phyloP scores from a whole-genome alignment of 2,113 vertebrate genomes.

The Tupaia tana region DNA sequence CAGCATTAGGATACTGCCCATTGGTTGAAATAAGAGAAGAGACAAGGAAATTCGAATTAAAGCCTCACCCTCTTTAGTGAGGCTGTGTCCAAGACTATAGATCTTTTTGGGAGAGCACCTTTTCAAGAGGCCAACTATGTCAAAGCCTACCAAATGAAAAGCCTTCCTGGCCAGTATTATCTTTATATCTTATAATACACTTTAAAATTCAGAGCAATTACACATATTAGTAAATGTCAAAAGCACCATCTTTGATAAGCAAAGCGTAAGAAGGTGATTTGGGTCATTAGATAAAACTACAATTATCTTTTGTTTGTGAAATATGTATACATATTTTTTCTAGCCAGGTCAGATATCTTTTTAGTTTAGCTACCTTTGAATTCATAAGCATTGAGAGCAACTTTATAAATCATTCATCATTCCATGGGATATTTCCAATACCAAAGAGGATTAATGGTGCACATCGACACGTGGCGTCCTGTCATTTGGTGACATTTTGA shows the following conservation, averaged over 20 bases:
- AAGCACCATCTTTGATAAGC: background rate
- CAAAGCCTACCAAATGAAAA: background rate
- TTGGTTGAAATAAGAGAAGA: conserved; percentile 66
- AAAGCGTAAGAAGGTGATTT: background rate
- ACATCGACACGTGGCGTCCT: background rate
- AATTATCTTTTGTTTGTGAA: background rate
- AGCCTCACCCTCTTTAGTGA: conserved; percentile 38
- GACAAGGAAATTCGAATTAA: conserved; percentile 51
- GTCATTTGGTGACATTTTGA: background rate
- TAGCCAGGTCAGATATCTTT: background rate
- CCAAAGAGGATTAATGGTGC: background rate
- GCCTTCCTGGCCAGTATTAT: background rate
- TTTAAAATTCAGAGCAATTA: conserved; percentile 7
- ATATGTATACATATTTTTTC: background rate
- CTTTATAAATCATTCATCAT: background rate
- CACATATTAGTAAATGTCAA: background rate
- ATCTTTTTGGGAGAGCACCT: background rate
- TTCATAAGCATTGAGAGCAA: background rate
- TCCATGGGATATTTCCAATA: conserved; percentile 7
- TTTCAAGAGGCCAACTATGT: conserved; percentile 28
- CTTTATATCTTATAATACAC: background rate
- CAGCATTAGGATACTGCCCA: background rate
- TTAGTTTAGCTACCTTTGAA: background rate
- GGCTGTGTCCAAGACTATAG: background rate
- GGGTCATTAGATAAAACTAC: conserved; percentile 26